Evolutionary conservation across 2,113 vertebrate genomes (phyloP).

Genomic region (Verasper variegatus): DNA sequence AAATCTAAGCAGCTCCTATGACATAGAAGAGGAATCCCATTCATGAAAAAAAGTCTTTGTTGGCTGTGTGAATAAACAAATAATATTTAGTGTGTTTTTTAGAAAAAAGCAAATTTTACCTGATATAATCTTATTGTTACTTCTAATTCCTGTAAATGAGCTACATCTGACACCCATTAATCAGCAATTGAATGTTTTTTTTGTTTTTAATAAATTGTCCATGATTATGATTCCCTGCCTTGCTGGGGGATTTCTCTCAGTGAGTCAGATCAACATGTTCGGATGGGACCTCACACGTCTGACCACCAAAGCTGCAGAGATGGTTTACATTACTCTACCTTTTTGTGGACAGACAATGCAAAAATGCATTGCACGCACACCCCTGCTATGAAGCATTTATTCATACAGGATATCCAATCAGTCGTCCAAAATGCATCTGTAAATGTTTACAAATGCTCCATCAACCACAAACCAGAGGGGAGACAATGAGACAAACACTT

Average conservation of each 20-base stretch:
- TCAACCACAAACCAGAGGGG: constrained; percentile 19
- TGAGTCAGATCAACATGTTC: constrained; percentile 69
- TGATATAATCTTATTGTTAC: background rate
- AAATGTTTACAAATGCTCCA: constrained; percentile 30
- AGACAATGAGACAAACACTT: constrained; percentile 74
- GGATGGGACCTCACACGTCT: constrained; percentile 66
- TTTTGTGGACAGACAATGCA: background rate
- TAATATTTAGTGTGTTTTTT: background rate
- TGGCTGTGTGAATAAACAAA: background rate
- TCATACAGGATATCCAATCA: constrained; percentile 39
- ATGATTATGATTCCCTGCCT: constrained; percentile 16
- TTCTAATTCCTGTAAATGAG: background rate
- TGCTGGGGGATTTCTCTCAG: background rate
- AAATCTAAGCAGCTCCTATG: no score
- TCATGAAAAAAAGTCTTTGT: background rate
- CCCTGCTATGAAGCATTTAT: constrained; percentile 21
- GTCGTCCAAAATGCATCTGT: constrained; percentile 30
- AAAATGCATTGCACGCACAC: constrained; percentile 2
- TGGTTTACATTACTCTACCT: constrained; percentile 19
- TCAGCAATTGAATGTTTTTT: background rate
- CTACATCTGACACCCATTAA: background rate
- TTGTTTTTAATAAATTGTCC: background rate
- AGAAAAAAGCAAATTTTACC: no score
- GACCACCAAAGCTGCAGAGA: constrained; percentile 53
- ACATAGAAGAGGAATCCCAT: background rate